A percentile compares a stretch with the other conserved stretches of the same genome.
phyloP scores from a whole-genome alignment of 2,113 vertebrate species.

The Oxygymnocypris stewartii region DNA sequence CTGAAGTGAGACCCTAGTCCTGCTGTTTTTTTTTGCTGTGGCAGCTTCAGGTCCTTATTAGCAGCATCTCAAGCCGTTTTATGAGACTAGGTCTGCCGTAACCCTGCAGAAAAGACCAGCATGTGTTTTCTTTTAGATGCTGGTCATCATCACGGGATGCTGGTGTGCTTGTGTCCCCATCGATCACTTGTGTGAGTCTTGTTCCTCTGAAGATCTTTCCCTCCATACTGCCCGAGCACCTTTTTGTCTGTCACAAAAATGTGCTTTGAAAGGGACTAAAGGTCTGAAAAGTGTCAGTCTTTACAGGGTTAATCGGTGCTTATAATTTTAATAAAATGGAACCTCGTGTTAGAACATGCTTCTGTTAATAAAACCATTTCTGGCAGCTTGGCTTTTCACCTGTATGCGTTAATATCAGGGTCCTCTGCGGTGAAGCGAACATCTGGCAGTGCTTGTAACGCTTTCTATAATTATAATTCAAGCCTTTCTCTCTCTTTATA shows the following conservation, averaged over 20 bases:
- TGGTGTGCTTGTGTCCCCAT: constrained; percentile 1
- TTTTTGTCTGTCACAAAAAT: background rate
- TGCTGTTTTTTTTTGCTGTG: too few relatives aligned
- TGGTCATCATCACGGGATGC: background rate
- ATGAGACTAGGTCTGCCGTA: background rate
- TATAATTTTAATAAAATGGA: background rate
- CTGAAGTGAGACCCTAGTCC: background rate
- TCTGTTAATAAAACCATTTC: constrained; percentile 16
- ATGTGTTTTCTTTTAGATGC: constrained; percentile 23
- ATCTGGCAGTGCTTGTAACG: constrained; percentile 20
- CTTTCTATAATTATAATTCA: background rate
- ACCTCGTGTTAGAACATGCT: background rate
- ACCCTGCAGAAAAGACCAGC: constrained; percentile 15
- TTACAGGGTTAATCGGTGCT: background rate
- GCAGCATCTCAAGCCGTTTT: background rate
- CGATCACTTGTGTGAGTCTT: background rate
- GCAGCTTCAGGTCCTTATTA: constrained; percentile 24
- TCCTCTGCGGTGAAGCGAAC: background rate
- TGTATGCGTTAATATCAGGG: constrained; percentile 9
- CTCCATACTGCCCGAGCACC: background rate
- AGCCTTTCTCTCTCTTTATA: background rate
- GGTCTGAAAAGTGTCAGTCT: background rate
- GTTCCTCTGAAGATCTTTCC: background rate
- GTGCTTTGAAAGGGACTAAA: background rate
- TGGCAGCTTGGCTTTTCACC: background rate